phyloP scores from a whole-genome alignment of 2,113 vertebrate species.

The Cairina moschata region DNA sequence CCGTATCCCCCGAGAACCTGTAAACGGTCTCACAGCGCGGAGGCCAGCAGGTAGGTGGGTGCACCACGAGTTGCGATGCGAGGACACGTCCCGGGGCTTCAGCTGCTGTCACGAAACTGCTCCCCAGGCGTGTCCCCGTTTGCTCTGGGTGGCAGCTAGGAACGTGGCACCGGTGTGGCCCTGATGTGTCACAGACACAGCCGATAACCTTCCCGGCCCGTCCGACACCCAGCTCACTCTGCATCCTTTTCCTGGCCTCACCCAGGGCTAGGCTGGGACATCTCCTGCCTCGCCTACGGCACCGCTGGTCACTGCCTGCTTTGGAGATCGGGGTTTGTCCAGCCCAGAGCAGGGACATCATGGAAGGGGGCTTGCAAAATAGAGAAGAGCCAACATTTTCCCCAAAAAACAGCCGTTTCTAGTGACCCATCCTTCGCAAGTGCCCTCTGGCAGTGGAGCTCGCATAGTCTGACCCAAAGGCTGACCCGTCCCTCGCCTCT shows the following conservation, averaged over 20 bases:
- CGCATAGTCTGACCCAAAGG: not conserved
- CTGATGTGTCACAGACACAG: not conserved
- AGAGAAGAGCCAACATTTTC: not conserved
- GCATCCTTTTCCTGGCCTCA: not conserved
- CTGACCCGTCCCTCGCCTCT: not conserved
- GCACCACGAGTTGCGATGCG: rapidly evolving
- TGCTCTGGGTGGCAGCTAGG: not conserved
- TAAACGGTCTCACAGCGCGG: not conserved
- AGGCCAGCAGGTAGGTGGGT: not conserved
- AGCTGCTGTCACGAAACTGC: not conserved
- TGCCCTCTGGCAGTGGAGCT: not conserved
- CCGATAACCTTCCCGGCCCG: rapidly evolving
- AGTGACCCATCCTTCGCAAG: not conserved
- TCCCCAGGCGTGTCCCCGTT: not conserved
- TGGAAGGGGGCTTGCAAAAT: not conserved
- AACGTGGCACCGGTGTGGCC: not conserved
- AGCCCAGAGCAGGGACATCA: not conserved
- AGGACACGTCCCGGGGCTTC: not conserved
- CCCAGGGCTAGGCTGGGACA: not conserved
- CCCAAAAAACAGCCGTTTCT: not conserved
- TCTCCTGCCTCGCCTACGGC: not conserved
- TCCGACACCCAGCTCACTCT: not conserved
- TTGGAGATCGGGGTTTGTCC: not conserved
- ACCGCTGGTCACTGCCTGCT: not conserved
- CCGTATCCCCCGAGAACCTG: not conserved